Evolutionary conservation across 1,140 invertebrate genomes (phyloP), one percentile per base, ranked within the genome.

Genomic region (Hyles vespertilio): DNA sequence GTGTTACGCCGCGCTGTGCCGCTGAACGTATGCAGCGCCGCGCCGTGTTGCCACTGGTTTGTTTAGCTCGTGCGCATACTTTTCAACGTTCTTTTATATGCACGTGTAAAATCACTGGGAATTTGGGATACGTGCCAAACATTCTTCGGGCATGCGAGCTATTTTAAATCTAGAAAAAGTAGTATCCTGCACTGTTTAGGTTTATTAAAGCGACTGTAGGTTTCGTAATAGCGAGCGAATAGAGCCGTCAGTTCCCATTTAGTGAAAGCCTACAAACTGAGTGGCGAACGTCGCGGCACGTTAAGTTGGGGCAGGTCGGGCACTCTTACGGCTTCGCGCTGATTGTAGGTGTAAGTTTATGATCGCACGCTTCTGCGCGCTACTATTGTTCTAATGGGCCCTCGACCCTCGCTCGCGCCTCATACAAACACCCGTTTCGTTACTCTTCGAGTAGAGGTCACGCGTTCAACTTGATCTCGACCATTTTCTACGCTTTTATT

Each of bases 331-430:
- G 70, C 69, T 77, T 70, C 59, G 46, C 63, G 67, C 59, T 74
- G 72, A 75, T 79, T 81, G 72, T 71, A 77, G 74, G 73, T 78
- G 74, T 70, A 74, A 79, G 54, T 87, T 81, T 84, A 87, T 76
- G 81, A 83, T 80, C 72, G 74, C 72, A 79, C 74, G 81, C 75
- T 82, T 76, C 74, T 81, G 76, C 72, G 64, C 67, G 73, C 72
- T 77, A 76, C 81, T 77, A 83, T 87, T 84, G 76, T 84, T 84
- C 76, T 78, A 81, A 77, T 81, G 70, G 79, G 66, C 72, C 69
- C 56, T 70, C 66, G 63, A 68, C 67, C 63, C 71, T 71, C 67
- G 50, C 67, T 61, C 65, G 59, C 76, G 63, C 60, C 61, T 76
- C 64, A 54, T 68, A 70, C 68, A 56, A 68, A 74, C 67, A 73